phyloP scores from a whole-genome alignment of 2,888 invertebrate genomes.

The Willowsia nigromaculata region DNA sequence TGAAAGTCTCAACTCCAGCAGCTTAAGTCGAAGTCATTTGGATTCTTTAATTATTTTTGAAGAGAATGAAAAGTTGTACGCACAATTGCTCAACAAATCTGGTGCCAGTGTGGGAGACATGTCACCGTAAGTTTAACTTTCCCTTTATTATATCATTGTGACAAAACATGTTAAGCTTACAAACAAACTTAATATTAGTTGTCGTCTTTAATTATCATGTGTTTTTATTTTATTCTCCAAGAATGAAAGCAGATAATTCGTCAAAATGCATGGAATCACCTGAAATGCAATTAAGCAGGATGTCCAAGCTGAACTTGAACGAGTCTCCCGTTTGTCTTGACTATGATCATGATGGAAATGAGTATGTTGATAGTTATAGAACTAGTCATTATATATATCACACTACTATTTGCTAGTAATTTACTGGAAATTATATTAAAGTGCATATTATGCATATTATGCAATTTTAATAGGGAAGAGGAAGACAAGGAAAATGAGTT shows the following conservation, averaged over 20 bases:
- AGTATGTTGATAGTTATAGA: too few relatives aligned
- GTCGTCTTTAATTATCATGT: too few relatives aligned
- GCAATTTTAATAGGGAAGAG: background rate
- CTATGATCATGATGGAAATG: background rate
- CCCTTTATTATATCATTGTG: too few relatives aligned
- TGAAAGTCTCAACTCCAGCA: constrained; percentile 38
- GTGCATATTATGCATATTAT: background rate
- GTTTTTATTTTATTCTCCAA: background rate
- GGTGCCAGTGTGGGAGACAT: background rate
- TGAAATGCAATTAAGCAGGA: background rate
- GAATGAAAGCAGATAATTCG: background rate
- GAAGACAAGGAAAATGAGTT: constrained; percentile 46
- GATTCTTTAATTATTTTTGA: constrained; percentile 54
- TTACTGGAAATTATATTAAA: too few relatives aligned
- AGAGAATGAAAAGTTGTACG: constrained; percentile 25
- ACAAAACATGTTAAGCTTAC: too few relatives aligned
- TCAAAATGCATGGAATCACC: background rate
- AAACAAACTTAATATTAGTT: too few relatives aligned
- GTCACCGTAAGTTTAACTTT: constrained; percentile 10
- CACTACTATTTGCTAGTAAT: too few relatives aligned
- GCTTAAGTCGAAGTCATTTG: background rate
- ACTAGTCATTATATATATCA: too few relatives aligned
- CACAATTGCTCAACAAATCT: background rate
- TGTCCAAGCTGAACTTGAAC: background rate
- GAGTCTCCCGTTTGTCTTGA: background rate